A percentile compares a stretch with the other conserved stretches of the same genome.
Evolutionary conservation across 2,888 invertebrate species (phyloP).

Genomic region (Morpho achilles): DNA sequence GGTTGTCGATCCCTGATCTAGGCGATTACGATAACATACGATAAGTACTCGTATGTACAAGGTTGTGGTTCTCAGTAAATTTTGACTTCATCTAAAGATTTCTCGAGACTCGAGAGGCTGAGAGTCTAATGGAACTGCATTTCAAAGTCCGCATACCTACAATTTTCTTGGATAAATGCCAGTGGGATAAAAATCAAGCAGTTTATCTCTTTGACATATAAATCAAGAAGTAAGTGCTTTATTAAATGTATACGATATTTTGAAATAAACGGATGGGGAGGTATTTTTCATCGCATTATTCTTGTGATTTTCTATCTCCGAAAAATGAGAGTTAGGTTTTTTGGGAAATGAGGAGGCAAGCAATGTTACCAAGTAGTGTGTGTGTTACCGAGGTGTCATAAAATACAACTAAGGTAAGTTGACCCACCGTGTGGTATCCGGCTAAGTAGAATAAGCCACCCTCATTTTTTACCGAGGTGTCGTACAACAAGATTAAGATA

Average conservation of each 20-base stretch:
- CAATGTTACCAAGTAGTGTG: no score
- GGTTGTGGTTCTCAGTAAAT: conserved; percentile 37
- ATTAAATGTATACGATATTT: background rate
- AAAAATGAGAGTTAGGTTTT: no score
- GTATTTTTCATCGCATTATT: no score
- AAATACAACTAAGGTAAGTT: no score
- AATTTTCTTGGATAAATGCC: conserved; percentile 44
- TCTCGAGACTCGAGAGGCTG: conserved; percentile 40
- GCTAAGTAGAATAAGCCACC: no score
- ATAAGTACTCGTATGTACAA: conserved; percentile 6
- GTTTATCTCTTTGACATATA: conserved; percentile 27
- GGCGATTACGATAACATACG: background rate
- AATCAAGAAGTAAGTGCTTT: background rate
- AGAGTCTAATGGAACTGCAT: conserved; percentile 58
- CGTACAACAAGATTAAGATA: no score
- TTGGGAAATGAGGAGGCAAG: no score
- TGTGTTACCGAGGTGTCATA: no score
- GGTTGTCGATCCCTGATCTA: no score
- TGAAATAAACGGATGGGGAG: background rate
- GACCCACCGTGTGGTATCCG: no score
- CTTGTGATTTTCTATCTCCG: no score
- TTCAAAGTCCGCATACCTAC: conserved; percentile 36
- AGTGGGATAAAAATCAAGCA: conserved; percentile 43
- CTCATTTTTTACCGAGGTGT: no score
- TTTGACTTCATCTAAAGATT: conserved; percentile 37